Conservation (phyloP, 2,888 invertebrate species). For the Lasioglossum morio region DNA sequence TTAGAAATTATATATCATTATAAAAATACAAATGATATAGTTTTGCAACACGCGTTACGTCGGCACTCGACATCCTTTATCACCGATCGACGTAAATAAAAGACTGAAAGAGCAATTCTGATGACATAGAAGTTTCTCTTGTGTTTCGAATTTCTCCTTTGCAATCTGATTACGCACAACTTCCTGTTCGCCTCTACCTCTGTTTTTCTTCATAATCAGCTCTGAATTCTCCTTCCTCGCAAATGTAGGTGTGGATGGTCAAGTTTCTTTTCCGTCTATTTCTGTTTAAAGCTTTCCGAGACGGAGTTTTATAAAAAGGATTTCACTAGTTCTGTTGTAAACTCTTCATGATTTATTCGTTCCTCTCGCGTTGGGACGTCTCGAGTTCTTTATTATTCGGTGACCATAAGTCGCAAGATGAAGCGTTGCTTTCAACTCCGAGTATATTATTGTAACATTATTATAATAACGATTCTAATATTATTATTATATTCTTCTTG, state of each 20-base stretch:
- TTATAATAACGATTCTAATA: background rate
- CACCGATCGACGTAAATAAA: too few relatives aligned
- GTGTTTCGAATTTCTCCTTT: background rate
- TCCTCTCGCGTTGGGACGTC: background rate
- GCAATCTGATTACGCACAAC: background rate
- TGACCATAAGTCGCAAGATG: background rate
- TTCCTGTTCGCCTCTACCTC: background rate
- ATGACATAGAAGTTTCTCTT: background rate
- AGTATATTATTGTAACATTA: background rate
- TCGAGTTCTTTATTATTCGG: background rate
- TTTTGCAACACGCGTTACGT: too few relatives aligned
- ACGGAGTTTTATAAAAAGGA: background rate
- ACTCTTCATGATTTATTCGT: background rate
- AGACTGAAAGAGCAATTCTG: too few relatives aligned
- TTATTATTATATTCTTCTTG: background rate
- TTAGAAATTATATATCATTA: too few relatives aligned
- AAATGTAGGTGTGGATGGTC: background rate
- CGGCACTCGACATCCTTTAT: too few relatives aligned
- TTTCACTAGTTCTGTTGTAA: background rate
- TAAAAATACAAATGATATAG: too few relatives aligned
- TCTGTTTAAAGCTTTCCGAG: background rate
- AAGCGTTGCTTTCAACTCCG: background rate
- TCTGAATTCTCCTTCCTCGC: background rate
- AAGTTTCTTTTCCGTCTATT: background rate
- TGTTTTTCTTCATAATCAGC: background rate